Evolutionary conservation across 2,888 invertebrate genomes (phyloP), one percentile per base, ranked within the genome.

Genomic region (Amphipoea oculea): DNA sequence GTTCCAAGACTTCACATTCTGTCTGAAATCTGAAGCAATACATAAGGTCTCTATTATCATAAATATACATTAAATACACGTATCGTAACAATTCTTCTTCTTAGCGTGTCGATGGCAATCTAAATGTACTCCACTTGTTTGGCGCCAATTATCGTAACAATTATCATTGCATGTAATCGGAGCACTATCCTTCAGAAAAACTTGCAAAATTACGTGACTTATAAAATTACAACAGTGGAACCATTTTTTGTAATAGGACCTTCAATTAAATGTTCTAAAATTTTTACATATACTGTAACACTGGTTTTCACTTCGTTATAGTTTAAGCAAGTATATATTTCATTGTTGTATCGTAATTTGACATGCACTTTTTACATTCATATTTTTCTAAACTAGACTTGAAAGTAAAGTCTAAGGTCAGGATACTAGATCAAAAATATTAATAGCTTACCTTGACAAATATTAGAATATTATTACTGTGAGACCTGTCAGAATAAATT

Each of bases 371-470:
- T 89, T 89, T 88, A 79, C 74, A 78, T 83, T 76, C 29, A 73
- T 73, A 76, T 85, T 81, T 88, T 86, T 86, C 79, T 85, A 88
- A 85, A 86, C 89, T 86, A 86, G 86, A 90, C 89, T 92, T 86
- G 90, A 90, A 92, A 90, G 88, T 88, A 82, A 77, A 72, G 54
- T 73, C 74, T 82, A 88, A 91, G 93, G 92, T 89, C 91, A 69
- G 67, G 81, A 84, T 85, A 78, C 78, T 90, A 81, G 86, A 89
- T 77, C 82, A 86, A 80, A 89, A 82, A 76, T 83, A 85, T 81
- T 45, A 80, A 87, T 79, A 69, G 82, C 11, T 86, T 78, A 81
- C 89, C 90, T 89, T 89, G 89, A 84, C 76, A 80, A 86, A 82
- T 81, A 85, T 81, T 76, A 85, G 63, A 85, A 88, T 84, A 84